Evolutionary conservation across 1,140 invertebrate genomes (phyloP).

Genomic region (Drosophila yakuba): DNA sequence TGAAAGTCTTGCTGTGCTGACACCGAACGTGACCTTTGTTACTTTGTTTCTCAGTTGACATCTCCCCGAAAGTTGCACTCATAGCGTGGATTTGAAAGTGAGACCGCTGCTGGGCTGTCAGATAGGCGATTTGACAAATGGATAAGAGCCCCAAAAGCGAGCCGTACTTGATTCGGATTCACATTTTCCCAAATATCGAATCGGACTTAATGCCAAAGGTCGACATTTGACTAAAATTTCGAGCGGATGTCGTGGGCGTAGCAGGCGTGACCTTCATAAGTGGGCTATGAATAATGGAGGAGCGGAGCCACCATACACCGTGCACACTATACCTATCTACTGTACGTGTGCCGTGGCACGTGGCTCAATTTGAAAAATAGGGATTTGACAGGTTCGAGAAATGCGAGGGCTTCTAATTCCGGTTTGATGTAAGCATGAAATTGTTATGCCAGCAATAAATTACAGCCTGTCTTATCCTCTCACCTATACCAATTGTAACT

Average conservation of each 20-base stretch:
- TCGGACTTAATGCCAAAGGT: conserved; percentile 51
- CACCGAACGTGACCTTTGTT: conserved; percentile 72
- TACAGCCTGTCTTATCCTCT: conserved; percentile 1
- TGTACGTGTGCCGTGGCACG: conserved; percentile 7
- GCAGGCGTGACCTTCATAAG: conserved; percentile 47
- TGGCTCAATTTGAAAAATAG: conserved; percentile 35
- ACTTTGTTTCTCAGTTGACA: conserved; percentile 58
- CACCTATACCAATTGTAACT: not conserved
- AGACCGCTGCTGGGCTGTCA: conserved; percentile 40
- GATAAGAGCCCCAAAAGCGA: conserved; percentile 29
- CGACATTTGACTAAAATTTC: conserved; percentile 40
- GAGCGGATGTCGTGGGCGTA: conserved; percentile 29
- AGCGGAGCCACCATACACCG: conserved; percentile 30
- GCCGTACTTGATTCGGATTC: conserved; percentile 22
- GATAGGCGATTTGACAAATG: conserved; percentile 44
- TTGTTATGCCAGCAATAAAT: conserved; percentile 42
- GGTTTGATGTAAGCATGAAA: conserved; percentile 20
- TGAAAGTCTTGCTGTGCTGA: conserved; percentile 60
- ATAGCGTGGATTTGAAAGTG: conserved; percentile 61
- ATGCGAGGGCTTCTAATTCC: conserved; percentile 10
- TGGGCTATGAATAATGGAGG: conserved; percentile 59
- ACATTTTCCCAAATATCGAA: conserved; percentile 13
- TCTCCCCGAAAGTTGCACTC: conserved; percentile 44
- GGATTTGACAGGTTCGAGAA: conserved; percentile 6
- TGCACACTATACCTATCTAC: not conserved